phyloP scores from a whole-genome alignment of 2,888 invertebrate species.

The Hylaea fasciaria region DNA sequence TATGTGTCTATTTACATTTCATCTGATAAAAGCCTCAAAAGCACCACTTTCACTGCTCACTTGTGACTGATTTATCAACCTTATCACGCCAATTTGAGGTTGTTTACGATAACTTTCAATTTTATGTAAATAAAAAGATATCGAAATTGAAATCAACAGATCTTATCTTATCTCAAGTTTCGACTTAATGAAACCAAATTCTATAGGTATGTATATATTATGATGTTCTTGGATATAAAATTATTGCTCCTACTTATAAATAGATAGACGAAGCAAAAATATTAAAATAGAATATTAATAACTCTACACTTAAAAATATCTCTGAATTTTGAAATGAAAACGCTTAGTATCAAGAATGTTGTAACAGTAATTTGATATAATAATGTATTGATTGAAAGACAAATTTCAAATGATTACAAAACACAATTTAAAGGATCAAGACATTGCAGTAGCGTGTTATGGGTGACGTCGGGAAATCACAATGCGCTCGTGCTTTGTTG shows the following conservation, averaged over 20 bases:
- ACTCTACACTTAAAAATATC: too few species aligned
- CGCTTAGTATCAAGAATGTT: neutral
- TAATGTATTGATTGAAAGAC: neutral
- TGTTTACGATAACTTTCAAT: constrained; percentile 26
- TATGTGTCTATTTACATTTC: neutral
- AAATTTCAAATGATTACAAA: neutral
- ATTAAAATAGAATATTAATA: too few species aligned
- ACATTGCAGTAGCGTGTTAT: constrained; percentile 43
- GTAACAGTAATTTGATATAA: neutral
- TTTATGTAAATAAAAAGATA: constrained; percentile 30
- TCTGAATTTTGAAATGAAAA: too few species aligned
- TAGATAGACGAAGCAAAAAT: constrained; percentile 3
- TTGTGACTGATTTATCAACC: constrained; percentile 19
- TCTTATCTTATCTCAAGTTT: constrained; percentile 18
- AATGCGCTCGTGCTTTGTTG: constrained; percentile 75
- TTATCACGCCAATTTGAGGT: constrained; percentile 17
- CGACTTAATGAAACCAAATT: constrained; percentile 18
- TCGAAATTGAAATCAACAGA: constrained; percentile 24
- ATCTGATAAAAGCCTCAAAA: constrained; percentile 5
- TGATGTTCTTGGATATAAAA: constrained; percentile 10
- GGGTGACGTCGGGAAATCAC: constrained; percentile 72
- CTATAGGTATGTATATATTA: too few species aligned
- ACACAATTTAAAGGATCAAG: constrained; percentile 58
- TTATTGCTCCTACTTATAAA: constrained; percentile 8
- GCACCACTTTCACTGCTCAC: constrained; percentile 21